Evolutionary conservation across 1,140 invertebrate species (phyloP), one percentile per base, ranked within the genome.

Genomic region (Elysia chlorotica): DNA sequence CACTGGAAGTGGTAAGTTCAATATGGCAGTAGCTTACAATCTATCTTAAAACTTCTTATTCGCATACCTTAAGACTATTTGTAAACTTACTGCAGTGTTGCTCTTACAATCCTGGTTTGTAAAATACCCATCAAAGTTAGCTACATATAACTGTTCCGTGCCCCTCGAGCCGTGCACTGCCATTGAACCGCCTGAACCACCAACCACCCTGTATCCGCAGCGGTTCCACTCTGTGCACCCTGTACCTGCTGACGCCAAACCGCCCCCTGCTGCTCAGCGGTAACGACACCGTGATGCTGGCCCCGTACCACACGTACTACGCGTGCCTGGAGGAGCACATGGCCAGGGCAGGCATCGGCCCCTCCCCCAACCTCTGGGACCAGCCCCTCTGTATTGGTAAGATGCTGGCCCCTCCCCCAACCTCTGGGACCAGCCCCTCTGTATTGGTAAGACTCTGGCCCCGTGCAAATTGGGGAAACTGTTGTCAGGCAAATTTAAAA

Each of bases 231-330:
- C 69, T 81, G 25, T 87, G 86, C 72, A 83, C 79, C 2, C 71
- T 88, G n/a, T 80, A 88, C 69, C 68, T 88, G 5, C 72, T 87
- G 35, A 88, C 85, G 19, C 85, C 87, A 23, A 81, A 81, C 37
- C 81, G 82, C 21, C 87, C 87, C 0, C 69, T 87, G 31, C 67
- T 88, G 23, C 78, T 87, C 10, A 79, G 80, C 54, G 84, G 84
- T 1, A 87, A 86, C 78, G 84, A 86, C 41, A 74, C 79, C 21
- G 72, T 88, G 28, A 67, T 78, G 14, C 75, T 88, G 61, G 86
- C 85, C 14, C 87, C 87, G 3, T 88, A 86, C 75, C 82, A 87
- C 74, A 87, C 87, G 17, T 80, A 73, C 73, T 88, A 88, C 65
- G 77, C 82, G 0, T 76, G 74, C 48, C 73, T 88, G 36, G 84